Base-by-base conservation (phyloP, 2,888 invertebrate genomes). In the Andrena bucephala region DNA sequence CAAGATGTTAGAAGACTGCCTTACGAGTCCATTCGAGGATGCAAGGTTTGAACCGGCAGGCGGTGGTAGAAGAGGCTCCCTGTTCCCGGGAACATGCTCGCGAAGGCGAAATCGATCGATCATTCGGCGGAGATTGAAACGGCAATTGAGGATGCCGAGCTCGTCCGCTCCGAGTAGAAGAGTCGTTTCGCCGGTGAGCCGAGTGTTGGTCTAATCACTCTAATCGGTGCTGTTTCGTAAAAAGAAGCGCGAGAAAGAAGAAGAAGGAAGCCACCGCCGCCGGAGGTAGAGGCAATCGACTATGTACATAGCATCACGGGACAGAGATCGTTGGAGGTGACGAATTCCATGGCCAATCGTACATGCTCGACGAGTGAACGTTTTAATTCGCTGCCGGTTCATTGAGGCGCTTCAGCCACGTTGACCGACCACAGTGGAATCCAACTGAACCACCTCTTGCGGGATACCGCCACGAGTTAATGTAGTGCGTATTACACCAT, bases 381-480 rank as follows among this genome's bases (percentile, higher is more conserved):
- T 86, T 86, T 86, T 84, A 85, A 86, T 85, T 77, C 79, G 78
- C 65, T 42, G 67, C 50, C 60, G 79, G 84, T 81, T 84, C 86
- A 79, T 86, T 84, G 81, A 86, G 84, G 72, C 80, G 75, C 70
- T 67, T 77, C 66, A 36, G 66, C 67, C 73, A 60, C 81, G 82
- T 84, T 77, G 89, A 89, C 85, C 88, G 89, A 90, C 89, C 87
- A 87, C 89, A 77, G 79, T 85, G 91, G 90, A 91, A 91, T 91
- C 90, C 89, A 83, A 89, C 89, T 87, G 85, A 89, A 90, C 90
- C 88, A 85, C 87, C 90, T 90, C 88, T 90, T 89, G 89, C 90
- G 89, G 89, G 88, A 85, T 85, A 88, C 90, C 87, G 89, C 89
- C 87, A 86, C 86, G 86, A 86, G 87, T 87, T 86, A 88, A 89